Conservation (phyloP, 2,888 invertebrate genomes). For the Congeria kusceri region DNA sequence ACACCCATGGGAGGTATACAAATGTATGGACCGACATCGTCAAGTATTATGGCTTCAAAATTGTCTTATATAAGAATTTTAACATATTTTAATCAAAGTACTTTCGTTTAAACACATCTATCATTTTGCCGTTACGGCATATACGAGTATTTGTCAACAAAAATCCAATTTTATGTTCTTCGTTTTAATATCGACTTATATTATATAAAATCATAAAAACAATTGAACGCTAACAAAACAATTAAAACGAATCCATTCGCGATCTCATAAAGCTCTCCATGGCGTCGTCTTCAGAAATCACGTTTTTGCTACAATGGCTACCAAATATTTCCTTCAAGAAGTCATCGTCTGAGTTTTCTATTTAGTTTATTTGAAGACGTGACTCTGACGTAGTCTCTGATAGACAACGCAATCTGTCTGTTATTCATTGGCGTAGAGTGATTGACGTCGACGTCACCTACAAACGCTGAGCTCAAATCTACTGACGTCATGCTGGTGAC, state of each 20-base stretch:
- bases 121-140: no score
- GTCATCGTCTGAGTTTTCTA: slow-evolving; percentile 3
- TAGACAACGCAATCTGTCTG: background rate
- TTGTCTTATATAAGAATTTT: no score
- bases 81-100: no score
- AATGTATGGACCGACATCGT: no score
- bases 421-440: background rate
- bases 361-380: background rate
- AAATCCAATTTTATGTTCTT: no score
- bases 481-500: slow-evolving; percentile 38
- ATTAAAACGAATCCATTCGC: slow-evolving; percentile 25
- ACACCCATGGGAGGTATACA: no score
- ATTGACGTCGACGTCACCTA: background rate
- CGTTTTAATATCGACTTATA: no score
- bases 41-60: no score
- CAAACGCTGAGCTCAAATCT: slow-evolving; percentile 39
- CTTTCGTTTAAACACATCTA: no score
- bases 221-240: no score
- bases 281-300: slow-evolving; percentile 29
- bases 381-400: background rate
- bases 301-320: background rate
- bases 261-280: slow-evolving; percentile 47
- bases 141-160: no score
- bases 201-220: no score
- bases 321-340: slow-evolving; percentile 10